Base-by-base conservation (phyloP, 2,797 vertebrate genomes). In the Tenualosa thibaudeaui region DNA sequence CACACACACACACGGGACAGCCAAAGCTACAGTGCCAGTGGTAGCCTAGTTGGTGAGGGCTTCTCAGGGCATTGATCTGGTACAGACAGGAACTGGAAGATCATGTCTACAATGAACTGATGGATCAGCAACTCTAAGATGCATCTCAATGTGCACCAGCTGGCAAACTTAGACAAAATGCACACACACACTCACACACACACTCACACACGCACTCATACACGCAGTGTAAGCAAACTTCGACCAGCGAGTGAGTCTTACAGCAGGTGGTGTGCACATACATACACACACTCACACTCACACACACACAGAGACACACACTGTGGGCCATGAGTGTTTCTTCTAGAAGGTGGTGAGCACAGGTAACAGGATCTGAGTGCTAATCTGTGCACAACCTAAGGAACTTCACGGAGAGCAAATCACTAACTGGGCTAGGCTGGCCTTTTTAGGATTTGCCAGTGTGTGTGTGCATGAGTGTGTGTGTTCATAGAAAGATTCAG, bases 351-450 rank as follows among this genome's bases (percentile, higher is more conserved):
- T 12, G 22, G 26, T 89, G 88, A 87, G 82, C 84, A 49, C 81
- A 81, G 81, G 88, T 85, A 86, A 88, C 85, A 85, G 87, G 86
- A 88, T 85, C 88, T 83, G 50, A 82, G 84, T 84, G 88, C 81
- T 88, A 85, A 88, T 89, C 84, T 82, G 78, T 40, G 84, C 82
- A 87, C 86, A 84, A 81, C 83, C 83, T 89, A 82, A 58, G 19
- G 56, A n/a, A 58, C 56, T 58, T 58, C 56, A 22, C 17, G 3
- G 46, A 58, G 56, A 58, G 56, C 56, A n/a, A 58, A 19, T 58
- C 56, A 22, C 56, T 4, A 58, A 19, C 56, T 58, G 56, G 19
- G 19, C 56, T 5, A 5, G 4, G 4, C 56, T 58, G 56, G 56
- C 56, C 56, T 58, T 58, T 58, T 58, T 58, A 58, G 56, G 56